Conservation (phyloP, 1,140 invertebrate genomes). For the Leptonema lineaticorne region DNA sequence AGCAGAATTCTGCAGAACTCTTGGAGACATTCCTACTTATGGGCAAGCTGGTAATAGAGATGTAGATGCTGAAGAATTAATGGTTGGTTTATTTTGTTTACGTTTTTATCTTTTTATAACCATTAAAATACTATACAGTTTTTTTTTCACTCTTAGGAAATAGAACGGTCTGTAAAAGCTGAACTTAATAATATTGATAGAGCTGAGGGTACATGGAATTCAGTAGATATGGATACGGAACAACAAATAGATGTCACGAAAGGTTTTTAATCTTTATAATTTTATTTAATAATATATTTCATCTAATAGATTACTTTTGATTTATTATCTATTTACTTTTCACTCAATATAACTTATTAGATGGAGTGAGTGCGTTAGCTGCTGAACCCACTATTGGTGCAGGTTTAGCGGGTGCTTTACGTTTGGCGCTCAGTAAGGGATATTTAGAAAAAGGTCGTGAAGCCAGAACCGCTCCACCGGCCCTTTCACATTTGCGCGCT, state of each 20-base stretch:
- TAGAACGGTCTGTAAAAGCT: constrained; percentile 37
- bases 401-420: constrained; percentile 89
- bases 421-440: constrained; percentile 92
- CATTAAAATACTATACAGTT: constrained; percentile 37
- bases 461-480: constrained; percentile 66
- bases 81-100: constrained; percentile 58
- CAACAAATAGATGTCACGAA: constrained; percentile 45
- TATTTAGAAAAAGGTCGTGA: constrained; percentile 81
- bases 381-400: constrained; percentile 93
- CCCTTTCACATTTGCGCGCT: constrained; percentile 66
- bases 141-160: constrained; percentile 25
- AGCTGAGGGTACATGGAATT: constrained; percentile 47
- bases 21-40: constrained; percentile 94
- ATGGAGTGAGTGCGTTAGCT: constrained; percentile 62
- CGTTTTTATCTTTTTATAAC: constrained; percentile 22
- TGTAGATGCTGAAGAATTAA: constrained; percentile 77
- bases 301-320: no score
- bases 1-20: constrained; percentile 94
- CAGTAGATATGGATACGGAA: constrained; percentile 48
- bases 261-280: constrained; percentile 40
- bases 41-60: constrained; percentile 86
- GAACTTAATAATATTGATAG: constrained; percentile 38
- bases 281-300: background rate
- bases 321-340: no score
- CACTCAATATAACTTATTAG: constrained; percentile 17